Evolutionary conservation across 2,797 vertebrate genomes (phyloP).

Genomic region (Bradypodion ventrale): DNA sequence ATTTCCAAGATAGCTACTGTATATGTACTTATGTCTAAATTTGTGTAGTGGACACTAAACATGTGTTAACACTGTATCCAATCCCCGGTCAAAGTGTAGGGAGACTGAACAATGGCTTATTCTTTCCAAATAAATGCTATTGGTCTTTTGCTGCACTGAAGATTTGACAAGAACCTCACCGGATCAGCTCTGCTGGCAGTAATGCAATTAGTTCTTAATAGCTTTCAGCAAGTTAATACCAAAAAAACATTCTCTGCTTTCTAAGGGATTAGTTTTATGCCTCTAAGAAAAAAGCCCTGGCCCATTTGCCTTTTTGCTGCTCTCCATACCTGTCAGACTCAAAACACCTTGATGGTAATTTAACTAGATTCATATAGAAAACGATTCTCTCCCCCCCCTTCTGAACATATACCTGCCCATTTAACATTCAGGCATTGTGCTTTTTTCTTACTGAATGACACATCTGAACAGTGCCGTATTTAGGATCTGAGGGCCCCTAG

Average conservation of each 20-base stretch:
- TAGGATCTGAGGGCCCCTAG: no score
- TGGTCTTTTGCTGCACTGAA: neutral
- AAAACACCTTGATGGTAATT: neutral
- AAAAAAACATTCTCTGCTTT: constrained; percentile 32
- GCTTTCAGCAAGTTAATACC: constrained; percentile 27
- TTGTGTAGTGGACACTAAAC: neutral
- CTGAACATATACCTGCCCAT: neutral
- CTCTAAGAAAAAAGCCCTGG: neutral
- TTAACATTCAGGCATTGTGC: neutral
- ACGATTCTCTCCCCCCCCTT: neutral
- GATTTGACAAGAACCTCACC: constrained; percentile 16
- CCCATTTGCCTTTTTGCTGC: neutral
- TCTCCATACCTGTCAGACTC: neutral
- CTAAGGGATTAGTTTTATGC: constrained; percentile 20
- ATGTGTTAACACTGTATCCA: neutral
- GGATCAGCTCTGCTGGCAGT: neutral
- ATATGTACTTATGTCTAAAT: no score
- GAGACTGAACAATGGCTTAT: neutral
- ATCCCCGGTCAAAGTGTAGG: neutral
- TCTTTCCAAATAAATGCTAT: neutral
- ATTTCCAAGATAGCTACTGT: no score
- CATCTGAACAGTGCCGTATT: no score
- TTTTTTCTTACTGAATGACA: neutral
- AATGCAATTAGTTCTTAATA: constrained; percentile 8
- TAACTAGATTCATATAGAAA: neutral